A percentile compares a stretch with the other conserved stretches of the same genome.
Evolutionary conservation across 2,888 invertebrate species (phyloP).

Genomic region (Polymixis flavicincta): DNA sequence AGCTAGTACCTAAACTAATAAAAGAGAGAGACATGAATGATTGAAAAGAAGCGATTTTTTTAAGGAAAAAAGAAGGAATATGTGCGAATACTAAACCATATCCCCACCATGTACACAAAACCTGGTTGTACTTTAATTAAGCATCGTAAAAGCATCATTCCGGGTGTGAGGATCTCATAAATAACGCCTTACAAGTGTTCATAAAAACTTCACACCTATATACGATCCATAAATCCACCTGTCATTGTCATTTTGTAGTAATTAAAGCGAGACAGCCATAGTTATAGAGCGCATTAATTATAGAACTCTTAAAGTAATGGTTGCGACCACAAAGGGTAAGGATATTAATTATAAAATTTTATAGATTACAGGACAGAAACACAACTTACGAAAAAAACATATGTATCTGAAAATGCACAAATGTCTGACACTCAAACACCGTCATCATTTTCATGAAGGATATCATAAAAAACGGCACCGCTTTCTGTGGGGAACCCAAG

Average conservation of each 20-base stretch:
- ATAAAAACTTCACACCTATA: constrained; percentile 64
- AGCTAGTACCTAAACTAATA: background rate
- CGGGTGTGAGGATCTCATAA: constrained; percentile 48
- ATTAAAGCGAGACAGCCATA: constrained; percentile 55
- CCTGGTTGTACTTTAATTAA: constrained; percentile 50
- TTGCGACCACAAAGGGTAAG: constrained; percentile 29
- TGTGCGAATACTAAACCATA: constrained; percentile 2
- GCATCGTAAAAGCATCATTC: constrained; percentile 45
- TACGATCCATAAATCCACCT: constrained; percentile 53
- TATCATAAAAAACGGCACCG: background rate
- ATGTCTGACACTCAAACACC: background rate
- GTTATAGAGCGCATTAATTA: constrained; percentile 53
- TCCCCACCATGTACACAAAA: constrained; percentile 5
- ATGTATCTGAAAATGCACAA: background rate
- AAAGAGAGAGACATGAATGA: background rate
- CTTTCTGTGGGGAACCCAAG: background rate
- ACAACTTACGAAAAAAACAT: background rate
- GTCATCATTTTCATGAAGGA: background rate
- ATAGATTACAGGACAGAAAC: background rate
- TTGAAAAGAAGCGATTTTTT: background rate
- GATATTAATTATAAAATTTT: constrained; percentile 46
- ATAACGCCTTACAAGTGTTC: constrained; percentile 48
- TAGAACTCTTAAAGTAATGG: constrained; percentile 55
- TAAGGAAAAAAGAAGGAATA: background rate
- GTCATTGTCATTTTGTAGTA: constrained; percentile 61